Evolutionary conservation across 2,797 vertebrate species (phyloP).

Genomic region (Poeciliopsis paucimaculata): DNA sequence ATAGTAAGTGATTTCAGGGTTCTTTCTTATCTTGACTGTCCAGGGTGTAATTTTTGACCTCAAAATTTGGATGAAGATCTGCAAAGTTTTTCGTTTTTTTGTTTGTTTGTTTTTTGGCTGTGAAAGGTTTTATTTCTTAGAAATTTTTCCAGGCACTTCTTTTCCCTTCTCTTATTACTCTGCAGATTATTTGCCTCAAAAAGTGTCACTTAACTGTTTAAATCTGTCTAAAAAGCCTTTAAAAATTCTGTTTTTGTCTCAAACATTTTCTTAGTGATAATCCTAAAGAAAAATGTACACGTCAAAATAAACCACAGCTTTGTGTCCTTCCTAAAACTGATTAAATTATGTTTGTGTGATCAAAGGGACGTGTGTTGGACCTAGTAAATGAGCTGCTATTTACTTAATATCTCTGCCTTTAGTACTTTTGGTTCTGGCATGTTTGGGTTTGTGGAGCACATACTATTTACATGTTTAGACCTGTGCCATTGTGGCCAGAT

Average conservation of each 20-base stretch:
- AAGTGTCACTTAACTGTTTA: background rate
- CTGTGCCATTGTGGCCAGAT: background rate
- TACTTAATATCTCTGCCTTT: background rate
- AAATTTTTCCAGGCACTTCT: background rate
- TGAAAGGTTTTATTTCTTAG: background rate
- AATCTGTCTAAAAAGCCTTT: background rate
- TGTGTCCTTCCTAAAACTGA: background rate
- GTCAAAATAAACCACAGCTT: background rate
- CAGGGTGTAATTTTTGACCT: background rate
- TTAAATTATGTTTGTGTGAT: background rate
- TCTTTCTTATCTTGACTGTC: background rate
- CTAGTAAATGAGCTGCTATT: background rate
- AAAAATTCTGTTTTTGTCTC: background rate
- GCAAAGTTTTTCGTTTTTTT: background rate
- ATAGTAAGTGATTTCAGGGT: background rate
- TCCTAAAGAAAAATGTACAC: background rate
- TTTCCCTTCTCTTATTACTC: background rate
- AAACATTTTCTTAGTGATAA: background rate
- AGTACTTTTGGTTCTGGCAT: background rate
- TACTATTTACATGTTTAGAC: background rate
- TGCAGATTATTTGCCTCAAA: background rate
- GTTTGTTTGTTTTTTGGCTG: no score
- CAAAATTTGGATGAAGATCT: background rate
- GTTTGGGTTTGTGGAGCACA: constrained; percentile 12
- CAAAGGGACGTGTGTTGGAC: background rate